Percentiles rank a stretch among this genome's conserved stretches.
phyloP scores from a whole-genome alignment of 2,888 invertebrate genomes.

The Mechanitis messenoides region DNA sequence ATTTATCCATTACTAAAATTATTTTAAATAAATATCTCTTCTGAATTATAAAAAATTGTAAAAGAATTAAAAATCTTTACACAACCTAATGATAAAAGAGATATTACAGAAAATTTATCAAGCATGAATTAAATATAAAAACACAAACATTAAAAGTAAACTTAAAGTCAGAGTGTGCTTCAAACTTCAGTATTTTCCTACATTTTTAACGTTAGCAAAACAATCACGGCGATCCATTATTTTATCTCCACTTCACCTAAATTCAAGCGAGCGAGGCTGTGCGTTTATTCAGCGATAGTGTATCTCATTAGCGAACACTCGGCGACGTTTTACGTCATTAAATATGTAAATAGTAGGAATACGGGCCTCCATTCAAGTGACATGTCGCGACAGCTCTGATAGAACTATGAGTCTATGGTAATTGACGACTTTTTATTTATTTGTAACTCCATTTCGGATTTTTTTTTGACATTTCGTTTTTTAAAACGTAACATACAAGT shows the following conservation, averaged over 20 bases:
- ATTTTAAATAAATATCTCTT: no score
- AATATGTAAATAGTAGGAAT: conserved; percentile 72
- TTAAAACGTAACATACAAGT: no score
- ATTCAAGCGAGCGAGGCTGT: conserved; percentile 27
- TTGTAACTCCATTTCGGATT: not conserved
- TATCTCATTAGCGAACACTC: conserved; percentile 61
- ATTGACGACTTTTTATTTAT: conserved; percentile 8
- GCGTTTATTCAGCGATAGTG: conserved; percentile 44
- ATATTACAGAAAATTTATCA: not conserved
- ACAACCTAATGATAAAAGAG: not conserved
- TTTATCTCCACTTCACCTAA: conserved; percentile 32
- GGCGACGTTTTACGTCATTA: conserved; percentile 66
- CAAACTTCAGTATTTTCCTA: conserved; percentile 10
- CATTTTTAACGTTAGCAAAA: conserved; percentile 21
- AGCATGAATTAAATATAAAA: conserved; percentile 7
- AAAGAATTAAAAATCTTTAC: not conserved
- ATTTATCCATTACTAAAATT: no score
- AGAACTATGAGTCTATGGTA: conserved; percentile 46
- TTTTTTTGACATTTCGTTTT: no score
- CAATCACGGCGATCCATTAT: conserved; percentile 26
- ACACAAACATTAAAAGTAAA: conserved; percentile 3
- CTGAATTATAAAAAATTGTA: no score
- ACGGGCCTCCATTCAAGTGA: conserved; percentile 66
- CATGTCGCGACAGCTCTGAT: conserved; percentile 53
- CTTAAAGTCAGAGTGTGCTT: conserved; percentile 3